Evolutionary conservation across 2,113 vertebrate genomes (phyloP).

Genomic region (Daubentonia madagascariensis): DNA sequence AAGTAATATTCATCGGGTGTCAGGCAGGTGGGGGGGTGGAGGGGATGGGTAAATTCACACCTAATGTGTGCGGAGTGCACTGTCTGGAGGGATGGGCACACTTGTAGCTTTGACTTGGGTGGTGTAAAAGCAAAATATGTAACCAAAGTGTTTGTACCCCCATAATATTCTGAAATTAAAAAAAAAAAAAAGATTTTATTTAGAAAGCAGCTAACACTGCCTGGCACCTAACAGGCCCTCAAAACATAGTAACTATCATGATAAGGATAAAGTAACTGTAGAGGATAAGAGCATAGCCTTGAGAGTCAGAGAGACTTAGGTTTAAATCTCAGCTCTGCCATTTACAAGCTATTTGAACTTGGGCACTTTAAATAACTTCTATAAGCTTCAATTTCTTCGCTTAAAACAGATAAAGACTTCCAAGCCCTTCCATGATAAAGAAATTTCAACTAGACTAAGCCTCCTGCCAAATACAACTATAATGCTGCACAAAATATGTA

Average conservation of each 20-base stretch:
- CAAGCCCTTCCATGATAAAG: neutral
- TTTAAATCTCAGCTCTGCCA: neutral
- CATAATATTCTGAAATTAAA: too few species aligned
- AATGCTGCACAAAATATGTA: neutral
- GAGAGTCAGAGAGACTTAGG: neutral
- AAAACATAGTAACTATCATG: neutral
- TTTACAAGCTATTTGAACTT: neutral
- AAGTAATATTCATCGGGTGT: too few species aligned
- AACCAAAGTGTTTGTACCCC: too few species aligned
- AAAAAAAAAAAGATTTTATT: neutral
- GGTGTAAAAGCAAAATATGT: too few species aligned
- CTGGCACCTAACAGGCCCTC: neutral
- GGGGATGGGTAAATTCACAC: too few species aligned
- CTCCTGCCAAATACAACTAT: neutral
- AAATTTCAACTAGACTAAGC: neutral
- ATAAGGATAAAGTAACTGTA: neutral
- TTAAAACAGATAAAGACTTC: neutral
- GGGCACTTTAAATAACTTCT: neutral
- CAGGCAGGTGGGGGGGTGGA: too few species aligned
- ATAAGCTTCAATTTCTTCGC: neutral
- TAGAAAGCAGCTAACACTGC: neutral
- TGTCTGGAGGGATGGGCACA: too few species aligned
- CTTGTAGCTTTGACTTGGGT: too few species aligned
- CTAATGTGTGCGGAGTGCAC: too few species aligned
- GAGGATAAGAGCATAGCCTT: neutral